Percentiles rank a stretch among this genome's conserved stretches.
These are phyloP conservation scores for Odocoileus virginianus DNA, from an alignment of 2,113 vertebrate species.

Conservation along the genomic window DNA sequence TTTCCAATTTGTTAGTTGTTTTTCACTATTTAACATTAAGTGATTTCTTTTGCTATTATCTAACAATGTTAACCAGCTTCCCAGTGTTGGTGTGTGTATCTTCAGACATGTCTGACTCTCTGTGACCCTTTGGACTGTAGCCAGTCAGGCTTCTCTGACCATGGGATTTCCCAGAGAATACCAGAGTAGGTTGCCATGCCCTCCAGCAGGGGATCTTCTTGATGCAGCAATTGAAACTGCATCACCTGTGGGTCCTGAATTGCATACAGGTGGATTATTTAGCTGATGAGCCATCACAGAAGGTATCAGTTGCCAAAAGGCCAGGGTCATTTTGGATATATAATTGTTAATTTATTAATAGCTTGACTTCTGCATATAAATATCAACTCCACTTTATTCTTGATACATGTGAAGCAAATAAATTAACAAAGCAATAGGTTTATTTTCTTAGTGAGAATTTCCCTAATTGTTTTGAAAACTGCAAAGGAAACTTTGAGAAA, in stretches of 20 bases:
- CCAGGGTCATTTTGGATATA: slow-evolving; percentile 32
- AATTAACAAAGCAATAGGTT: slow-evolving; percentile 78
- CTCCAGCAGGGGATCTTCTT: not conserved
- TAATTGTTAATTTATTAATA: slow-evolving; percentile 77
- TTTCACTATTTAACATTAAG: slow-evolving; percentile 1
- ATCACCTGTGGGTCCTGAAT: accelerated
- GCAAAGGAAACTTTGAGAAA: slow-evolving; percentile 76
- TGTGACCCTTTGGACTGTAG: not conserved
- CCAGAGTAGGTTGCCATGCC: not conserved
- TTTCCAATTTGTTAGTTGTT: not conserved
- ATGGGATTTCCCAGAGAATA: not conserved
- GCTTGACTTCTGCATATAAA: slow-evolving; percentile 73
- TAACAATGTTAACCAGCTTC: slow-evolving; percentile 44
- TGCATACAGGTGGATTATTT: not conserved
- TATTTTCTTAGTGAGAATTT: slow-evolving; percentile 77
- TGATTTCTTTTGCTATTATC: not conserved
- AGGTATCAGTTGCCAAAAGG: not conserved
- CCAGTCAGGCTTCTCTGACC: not conserved
- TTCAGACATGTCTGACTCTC: not conserved
- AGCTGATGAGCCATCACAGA: not conserved
- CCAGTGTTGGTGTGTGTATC: not conserved
- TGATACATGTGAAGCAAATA: slow-evolving; percentile 77
- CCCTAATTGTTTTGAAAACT: slow-evolving; percentile 79
- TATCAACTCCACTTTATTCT: slow-evolving; percentile 76
- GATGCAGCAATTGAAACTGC: not conserved